phyloP scores from a whole-genome alignment of 2,888 invertebrate species.

The Drosophila anomalata region DNA sequence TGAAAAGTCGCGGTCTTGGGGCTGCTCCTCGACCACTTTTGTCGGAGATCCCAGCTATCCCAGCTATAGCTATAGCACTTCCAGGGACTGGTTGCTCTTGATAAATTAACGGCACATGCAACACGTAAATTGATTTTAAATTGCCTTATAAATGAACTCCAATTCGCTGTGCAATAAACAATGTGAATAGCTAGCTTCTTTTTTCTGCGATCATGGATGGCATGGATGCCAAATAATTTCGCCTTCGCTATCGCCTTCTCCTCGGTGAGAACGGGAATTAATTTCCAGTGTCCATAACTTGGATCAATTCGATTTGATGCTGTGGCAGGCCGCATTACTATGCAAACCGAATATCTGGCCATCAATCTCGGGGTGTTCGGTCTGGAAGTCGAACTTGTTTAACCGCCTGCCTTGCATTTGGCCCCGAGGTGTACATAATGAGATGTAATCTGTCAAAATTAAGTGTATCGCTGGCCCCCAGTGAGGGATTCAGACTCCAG shows the following conservation, averaged over 20 bases:
- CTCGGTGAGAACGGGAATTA: conserved; percentile 56
- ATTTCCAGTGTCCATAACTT: conserved; percentile 73
- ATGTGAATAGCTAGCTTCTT: conserved; percentile 52
- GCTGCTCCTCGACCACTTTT: conserved; percentile 11
- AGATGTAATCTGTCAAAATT: conserved; percentile 83
- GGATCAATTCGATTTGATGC: conserved; percentile 48
- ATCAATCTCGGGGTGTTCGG: conserved; percentile 67
- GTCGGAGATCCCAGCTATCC: background rate
- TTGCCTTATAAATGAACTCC: conserved; percentile 77
- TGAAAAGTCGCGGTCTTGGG: conserved; percentile 61
- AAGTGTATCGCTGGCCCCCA: conserved; percentile 70
- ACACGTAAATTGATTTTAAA: conserved; percentile 79
- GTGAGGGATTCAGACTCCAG: conserved; percentile 8
- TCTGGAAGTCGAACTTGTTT: conserved; percentile 51
- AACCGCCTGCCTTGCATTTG: conserved; percentile 43
- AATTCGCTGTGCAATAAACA: conserved; percentile 69
- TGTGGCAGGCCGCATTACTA: conserved; percentile 47
- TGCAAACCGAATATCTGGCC: conserved; percentile 70
- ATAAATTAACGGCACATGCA: conserved; percentile 79
- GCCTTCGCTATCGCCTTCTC: conserved; percentile 3
- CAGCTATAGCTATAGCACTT: background rate
- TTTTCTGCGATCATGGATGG: conserved; percentile 44
- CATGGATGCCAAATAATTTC: conserved; percentile 40
- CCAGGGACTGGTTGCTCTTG: conserved; percentile 51
- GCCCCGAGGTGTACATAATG: conserved; percentile 81